These are phyloP conservation scores for Hybognathus amarus DNA, from an alignment of 2,797 vertebrate genomes.

Conservation along the genomic window DNA sequence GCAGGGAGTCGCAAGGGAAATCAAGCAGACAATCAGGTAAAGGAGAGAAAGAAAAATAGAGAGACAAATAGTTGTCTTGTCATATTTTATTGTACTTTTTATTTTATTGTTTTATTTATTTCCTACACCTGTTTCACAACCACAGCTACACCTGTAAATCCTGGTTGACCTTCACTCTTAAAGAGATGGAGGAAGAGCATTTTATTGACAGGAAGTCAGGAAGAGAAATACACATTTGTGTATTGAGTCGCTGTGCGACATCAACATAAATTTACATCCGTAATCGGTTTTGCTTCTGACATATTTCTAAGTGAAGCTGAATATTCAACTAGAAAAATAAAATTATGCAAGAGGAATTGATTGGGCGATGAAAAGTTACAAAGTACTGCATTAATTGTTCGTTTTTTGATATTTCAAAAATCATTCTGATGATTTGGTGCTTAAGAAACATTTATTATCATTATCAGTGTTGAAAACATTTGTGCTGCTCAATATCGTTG, in stretches of 20 bases:
- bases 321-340: neutral
- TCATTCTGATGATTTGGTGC: neutral
- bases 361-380: neutral
- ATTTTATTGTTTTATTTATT: neutral
- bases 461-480: neutral
- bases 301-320: neutral
- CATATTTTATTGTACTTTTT: neutral
- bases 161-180: neutral
- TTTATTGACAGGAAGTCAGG: neutral
- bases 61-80: slow-evolving; percentile 17
- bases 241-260: neutral
- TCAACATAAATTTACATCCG: neutral
- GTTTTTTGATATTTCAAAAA: neutral
- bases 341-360: neutral
- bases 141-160: neutral
- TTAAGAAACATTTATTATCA: neutral
- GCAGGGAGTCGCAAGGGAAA: slow-evolving; percentile 95
- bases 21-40: slow-evolving; percentile 99
- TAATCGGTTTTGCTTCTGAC: slow-evolving; percentile 27
- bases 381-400: no score
- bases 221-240: neutral
- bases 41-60: slow-evolving; percentile 60
- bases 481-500: neutral
- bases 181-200: neutral
- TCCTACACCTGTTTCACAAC: neutral